phyloP scores from a whole-genome alignment of 1,140 invertebrate genomes.

The Dendroctonus valens region DNA sequence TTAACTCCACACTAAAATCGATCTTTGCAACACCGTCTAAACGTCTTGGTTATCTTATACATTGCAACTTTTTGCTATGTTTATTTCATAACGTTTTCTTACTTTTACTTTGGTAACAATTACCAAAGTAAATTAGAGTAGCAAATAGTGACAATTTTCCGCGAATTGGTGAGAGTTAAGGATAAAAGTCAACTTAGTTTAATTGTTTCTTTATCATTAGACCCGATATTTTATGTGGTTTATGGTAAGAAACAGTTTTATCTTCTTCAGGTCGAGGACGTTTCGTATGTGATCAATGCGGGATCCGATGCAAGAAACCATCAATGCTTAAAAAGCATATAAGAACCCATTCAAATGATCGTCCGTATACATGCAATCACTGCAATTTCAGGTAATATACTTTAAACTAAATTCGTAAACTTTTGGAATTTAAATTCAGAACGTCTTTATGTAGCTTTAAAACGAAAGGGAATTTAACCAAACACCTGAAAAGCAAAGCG shows the following conservation, averaged over 20 bases:
- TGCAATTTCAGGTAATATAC: constrained; percentile 79
- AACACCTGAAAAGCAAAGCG: constrained; percentile 98
- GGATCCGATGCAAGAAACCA: constrained; percentile 97
- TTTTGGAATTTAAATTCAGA: constrained; percentile 11
- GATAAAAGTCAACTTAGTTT: too few relatives aligned
- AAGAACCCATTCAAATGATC: constrained; percentile 92
- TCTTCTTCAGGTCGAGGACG: constrained; percentile 72
- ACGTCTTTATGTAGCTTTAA: constrained; percentile 49
- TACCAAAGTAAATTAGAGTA: too few relatives aligned
- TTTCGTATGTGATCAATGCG: constrained; percentile 96
- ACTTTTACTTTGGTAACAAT: too few relatives aligned
- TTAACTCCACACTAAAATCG: too few relatives aligned
- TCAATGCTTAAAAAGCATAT: constrained; percentile 99
- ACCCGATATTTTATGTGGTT: too few relatives aligned
- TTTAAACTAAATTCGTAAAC: constrained; percentile 23
- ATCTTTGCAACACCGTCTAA: too few relatives aligned
- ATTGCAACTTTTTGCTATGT: constrained; percentile 1
- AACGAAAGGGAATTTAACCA: constrained; percentile 97
- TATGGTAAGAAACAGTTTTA: not conserved
- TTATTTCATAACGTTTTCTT: not conserved
- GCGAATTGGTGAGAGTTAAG: too few relatives aligned
- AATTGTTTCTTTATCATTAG: too few relatives aligned
- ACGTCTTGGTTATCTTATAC: not conserved
- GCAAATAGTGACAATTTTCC: too few relatives aligned
- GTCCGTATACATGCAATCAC: constrained; percentile 92